Evolutionary conservation across 35 echinoderm and acorn worm species (phyloP).

Genomic region (Diadema setosum): DNA sequence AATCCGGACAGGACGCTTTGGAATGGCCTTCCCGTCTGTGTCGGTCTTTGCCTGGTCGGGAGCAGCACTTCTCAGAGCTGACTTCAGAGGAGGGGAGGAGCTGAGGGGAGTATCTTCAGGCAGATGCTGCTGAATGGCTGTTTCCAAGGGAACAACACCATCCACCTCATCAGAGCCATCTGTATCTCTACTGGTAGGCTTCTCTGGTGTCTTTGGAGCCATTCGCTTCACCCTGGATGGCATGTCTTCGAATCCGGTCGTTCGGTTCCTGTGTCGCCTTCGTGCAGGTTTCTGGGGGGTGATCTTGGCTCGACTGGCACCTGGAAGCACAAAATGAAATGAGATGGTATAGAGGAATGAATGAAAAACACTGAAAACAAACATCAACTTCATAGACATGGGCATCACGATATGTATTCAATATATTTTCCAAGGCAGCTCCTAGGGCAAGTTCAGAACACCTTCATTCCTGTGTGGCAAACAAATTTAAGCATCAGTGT

Average conservation of each 20-base stretch:
- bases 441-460: too few species aligned
- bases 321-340: neutral
- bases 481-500: too few species aligned
- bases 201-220: conserved; percentile 4
- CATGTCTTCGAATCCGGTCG: conserved; percentile 75
- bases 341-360: neutral
- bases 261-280: conserved; percentile 43
- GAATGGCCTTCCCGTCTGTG: neutral
- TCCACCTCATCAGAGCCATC: neutral
- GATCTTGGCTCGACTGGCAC: neutral
- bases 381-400: too few species aligned
- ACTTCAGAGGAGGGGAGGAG: conserved; percentile 47
- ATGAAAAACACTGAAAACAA: neutral
- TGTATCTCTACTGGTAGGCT: neutral
- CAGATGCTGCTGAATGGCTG: neutral
- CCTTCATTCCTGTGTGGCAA: too few species aligned
- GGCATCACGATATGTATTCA: too few species aligned
- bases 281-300: conserved; percentile 46
- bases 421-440: too few species aligned
- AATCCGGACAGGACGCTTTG: conserved; percentile 60
- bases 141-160: too few species aligned
- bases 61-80: conserved; percentile 34
- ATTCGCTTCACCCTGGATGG: conserved; percentile 40
- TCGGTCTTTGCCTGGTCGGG: conserved; percentile 11
- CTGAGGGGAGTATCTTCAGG: neutral